phyloP scores from a whole-genome alignment of 2,113 vertebrate species.

The Gorilla gorilla region DNA sequence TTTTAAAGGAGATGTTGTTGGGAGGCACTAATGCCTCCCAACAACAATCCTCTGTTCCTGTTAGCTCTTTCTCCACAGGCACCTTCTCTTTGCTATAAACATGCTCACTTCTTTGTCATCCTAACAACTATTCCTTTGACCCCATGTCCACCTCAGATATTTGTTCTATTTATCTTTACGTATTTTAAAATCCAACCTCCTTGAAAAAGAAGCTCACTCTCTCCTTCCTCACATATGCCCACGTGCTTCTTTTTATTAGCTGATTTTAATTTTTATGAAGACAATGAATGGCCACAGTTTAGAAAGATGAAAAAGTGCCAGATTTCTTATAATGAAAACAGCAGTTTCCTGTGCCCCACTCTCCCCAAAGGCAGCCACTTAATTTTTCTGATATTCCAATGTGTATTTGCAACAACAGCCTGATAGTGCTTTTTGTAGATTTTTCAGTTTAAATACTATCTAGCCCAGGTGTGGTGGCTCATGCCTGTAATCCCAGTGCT shows the following conservation, averaged over 20 bases:
- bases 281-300: background rate
- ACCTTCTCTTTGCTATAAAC: background rate
- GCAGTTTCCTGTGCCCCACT: background rate
- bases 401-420: background rate
- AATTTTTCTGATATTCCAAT: background rate
- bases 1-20: background rate
- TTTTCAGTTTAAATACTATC: background rate
- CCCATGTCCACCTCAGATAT: background rate
- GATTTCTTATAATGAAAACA: background rate
- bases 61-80: background rate
- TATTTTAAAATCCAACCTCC: background rate
- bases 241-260: background rate
- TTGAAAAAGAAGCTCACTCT: background rate
- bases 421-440: background rate
- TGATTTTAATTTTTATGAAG: background rate
- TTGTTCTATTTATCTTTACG: background rate
- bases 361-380: background rate
- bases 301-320: background rate
- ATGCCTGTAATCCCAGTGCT: too few species aligned
- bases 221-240: background rate
- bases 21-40: background rate
- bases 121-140: background rate
- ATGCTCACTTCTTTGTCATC: background rate
- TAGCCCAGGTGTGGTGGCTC: too few species aligned
- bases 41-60: background rate